Conservation (phyloP, 2,113 vertebrate species). For the Actenoides hombroni region DNA sequence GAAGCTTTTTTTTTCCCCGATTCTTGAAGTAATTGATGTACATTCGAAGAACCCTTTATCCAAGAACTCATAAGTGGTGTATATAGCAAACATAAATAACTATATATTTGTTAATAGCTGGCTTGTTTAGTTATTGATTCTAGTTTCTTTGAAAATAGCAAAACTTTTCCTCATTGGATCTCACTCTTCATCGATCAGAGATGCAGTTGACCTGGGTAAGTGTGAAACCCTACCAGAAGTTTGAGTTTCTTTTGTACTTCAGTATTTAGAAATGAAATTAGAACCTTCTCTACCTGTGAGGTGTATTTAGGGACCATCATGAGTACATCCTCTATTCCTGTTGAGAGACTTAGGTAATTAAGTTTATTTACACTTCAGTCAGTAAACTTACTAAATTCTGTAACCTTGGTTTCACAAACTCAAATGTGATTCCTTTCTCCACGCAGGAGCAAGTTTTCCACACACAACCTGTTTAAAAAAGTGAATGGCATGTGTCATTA, state of each 20-base stretch:
- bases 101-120: background rate
- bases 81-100: background rate
- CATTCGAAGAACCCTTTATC: background rate
- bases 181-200: conserved; percentile 82
- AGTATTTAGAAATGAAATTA: background rate
- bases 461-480: background rate
- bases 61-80: background rate
- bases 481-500: background rate
- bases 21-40: background rate
- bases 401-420: background rate
- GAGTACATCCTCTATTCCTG: background rate
- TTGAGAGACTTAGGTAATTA: background rate
- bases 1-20: background rate
- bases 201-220: conserved; percentile 91
- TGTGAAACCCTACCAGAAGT: background rate
- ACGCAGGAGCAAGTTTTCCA: background rate
- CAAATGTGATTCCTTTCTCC: background rate
- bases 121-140: conserved; percentile 11
- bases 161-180: conserved; percentile 91
- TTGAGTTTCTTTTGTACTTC: background rate
- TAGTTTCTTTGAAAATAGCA: conserved; percentile 75
- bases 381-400: background rate
- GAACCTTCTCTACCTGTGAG: background rate
- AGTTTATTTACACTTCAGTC: background rate
- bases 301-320: background rate